These are phyloP conservation scores for Channa striata DNA, from an alignment of 2,797 vertebrate genomes.

Conservation along the genomic window DNA sequence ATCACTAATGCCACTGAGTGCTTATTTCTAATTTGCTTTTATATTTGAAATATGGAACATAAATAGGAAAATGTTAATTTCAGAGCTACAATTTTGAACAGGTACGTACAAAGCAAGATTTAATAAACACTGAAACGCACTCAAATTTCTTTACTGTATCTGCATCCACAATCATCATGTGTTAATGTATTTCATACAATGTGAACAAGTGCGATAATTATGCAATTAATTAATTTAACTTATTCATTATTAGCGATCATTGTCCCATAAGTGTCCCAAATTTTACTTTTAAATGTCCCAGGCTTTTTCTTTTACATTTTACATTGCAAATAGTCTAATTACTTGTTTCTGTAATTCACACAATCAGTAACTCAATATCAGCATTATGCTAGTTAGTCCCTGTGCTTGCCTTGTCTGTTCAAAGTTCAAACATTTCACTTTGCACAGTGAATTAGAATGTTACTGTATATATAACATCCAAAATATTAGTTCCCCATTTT, in stretches of 20 bases:
- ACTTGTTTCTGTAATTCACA: no score
- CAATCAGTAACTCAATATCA: no score
- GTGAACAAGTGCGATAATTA: slow-evolving; percentile 1
- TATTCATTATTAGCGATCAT: background rate
- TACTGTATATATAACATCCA: no score
- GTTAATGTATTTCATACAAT: background rate
- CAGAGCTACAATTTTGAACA: background rate
- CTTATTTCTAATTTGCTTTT: slow-evolving; percentile 23
- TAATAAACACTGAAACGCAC: slow-evolving; percentile 35
- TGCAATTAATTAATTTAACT: background rate
- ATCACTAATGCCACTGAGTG: background rate
- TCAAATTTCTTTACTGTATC: background rate
- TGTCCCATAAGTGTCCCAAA: no score
- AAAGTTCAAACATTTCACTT: no score
- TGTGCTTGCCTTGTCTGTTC: no score
- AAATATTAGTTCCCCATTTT: no score
- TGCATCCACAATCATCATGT: slow-evolving; percentile 3
- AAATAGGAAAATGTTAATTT: background rate
- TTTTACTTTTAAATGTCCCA: no score
- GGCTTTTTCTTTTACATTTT: no score
- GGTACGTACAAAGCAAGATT: background rate
- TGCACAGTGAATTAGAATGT: no score
- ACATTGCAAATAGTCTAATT: no score
- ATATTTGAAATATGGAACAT: slow-evolving; percentile 13
- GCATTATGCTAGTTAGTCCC: no score